A percentile compares a stretch with the other conserved stretches of the same genome.
phyloP scores from a whole-genome alignment of 2,888 invertebrate species.

The Ariolimax columbianus region DNA sequence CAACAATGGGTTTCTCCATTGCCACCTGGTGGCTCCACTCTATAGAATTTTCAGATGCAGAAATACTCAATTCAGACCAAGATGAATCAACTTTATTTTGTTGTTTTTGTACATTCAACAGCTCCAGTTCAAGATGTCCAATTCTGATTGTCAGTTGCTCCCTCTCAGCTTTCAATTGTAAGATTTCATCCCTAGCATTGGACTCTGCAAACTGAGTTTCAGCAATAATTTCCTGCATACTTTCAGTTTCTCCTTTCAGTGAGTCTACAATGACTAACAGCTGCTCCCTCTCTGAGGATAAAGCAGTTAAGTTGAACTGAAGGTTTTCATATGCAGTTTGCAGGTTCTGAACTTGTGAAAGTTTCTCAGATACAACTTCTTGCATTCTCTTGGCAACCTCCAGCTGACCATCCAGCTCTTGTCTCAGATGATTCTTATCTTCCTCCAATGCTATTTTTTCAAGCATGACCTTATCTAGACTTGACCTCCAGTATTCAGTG shows the following conservation, averaged over 20 bases:
- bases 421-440: slow-evolving; percentile 57
- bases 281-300: slow-evolving; percentile 45
- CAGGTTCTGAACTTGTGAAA: slow-evolving; percentile 42
- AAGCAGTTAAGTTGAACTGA: not conserved
- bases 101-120: not conserved
- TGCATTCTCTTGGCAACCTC: slow-evolving; percentile 52
- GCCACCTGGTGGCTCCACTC: slow-evolving; percentile 45
- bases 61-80: not conserved
- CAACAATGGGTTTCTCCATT: slow-evolving; percentile 33
- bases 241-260: slow-evolving; percentile 59
- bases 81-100: not conserved
- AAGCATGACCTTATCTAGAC: slow-evolving; percentile 59
- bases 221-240: slow-evolving; percentile 54
- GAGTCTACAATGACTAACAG: slow-evolving; percentile 41
- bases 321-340: slow-evolving; percentile 48
- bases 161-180: slow-evolving; percentile 49
- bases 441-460: slow-evolving; percentile 61
- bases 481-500: slow-evolving; percentile 59
- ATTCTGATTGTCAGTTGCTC: slow-evolving; percentile 45
- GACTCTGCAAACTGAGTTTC: slow-evolving; percentile 54
- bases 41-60: slow-evolving; percentile 2
- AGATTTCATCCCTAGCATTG: slow-evolving; percentile 43
- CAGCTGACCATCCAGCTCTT: slow-evolving; percentile 48
- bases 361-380: slow-evolving; percentile 49
- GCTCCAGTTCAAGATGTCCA: slow-evolving; percentile 26